A percentile compares a stretch with the other conserved stretches of the same genome.
Conservation (phyloP, 2,797 vertebrate species). For the Moxostoma hubbsi region DNA sequence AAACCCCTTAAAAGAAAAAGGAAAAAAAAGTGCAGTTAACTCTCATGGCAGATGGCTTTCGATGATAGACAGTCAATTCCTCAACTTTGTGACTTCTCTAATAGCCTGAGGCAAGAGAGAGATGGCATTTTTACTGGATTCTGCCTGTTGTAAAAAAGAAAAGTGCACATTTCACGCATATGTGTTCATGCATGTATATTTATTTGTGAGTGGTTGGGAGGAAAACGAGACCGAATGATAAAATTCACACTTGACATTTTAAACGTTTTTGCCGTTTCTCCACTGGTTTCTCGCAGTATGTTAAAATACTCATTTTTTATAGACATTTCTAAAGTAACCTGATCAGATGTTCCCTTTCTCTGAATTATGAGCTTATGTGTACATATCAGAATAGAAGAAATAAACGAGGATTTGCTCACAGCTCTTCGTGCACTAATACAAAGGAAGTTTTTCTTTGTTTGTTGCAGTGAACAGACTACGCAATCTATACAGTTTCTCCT, state of each 20-base stretch:
- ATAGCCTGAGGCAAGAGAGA: conserved; percentile 7
- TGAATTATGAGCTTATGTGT: conserved; percentile 62
- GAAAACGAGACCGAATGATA: neutral
- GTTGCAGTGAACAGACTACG: neutral
- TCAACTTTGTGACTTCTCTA: conserved; percentile 39
- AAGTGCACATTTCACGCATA: conserved; percentile 22
- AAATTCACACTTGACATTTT: conserved; percentile 1
- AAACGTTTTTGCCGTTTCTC: neutral
- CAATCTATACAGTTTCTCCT: conserved; percentile 80
- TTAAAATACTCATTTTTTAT: neutral
- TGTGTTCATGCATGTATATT: conserved; percentile 20
- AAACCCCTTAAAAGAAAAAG: neutral
- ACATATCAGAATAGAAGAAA: conserved; percentile 48
- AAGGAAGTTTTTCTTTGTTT: conserved; percentile 60
- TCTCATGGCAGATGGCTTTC: neutral
- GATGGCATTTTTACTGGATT: conserved; percentile 10
- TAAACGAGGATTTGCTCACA: conserved; percentile 7
- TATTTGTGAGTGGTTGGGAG: conserved; percentile 16
- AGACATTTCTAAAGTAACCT: neutral
- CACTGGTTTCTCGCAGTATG: neutral
- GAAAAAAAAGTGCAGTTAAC: neutral
- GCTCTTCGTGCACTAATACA: conserved; percentile 37
- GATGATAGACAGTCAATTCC: neutral
- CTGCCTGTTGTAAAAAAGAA: neutral
- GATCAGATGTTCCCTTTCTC: conserved; percentile 47